phyloP scores from a whole-genome alignment of 2,888 invertebrate genomes.

The Nemotelus nigrinus region DNA sequence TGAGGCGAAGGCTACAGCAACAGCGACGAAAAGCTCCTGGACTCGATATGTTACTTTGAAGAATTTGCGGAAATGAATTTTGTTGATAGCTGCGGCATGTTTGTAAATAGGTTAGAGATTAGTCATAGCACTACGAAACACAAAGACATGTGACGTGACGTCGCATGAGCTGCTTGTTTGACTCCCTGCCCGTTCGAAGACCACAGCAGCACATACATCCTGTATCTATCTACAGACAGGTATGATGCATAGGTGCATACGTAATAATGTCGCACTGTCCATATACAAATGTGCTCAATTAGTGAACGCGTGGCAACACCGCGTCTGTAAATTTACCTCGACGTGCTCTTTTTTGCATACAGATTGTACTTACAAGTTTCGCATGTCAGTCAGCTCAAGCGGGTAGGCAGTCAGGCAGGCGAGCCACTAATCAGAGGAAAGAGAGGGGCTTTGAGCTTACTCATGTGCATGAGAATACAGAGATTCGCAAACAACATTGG shows the following conservation, averaged over 20 bases:
- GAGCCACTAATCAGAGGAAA: too few relatives aligned
- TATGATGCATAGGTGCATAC: too few relatives aligned
- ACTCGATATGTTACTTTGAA: background rate
- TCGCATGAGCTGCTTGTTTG: too few relatives aligned
- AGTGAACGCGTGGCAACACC: slow-evolving; percentile 42
- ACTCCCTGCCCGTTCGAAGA: too few relatives aligned
- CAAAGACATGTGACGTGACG: too few relatives aligned
- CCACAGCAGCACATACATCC: too few relatives aligned
- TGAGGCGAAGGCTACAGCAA: background rate
- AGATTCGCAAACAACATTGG: slow-evolving; percentile 13
- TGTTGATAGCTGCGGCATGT: slow-evolving; percentile 9
- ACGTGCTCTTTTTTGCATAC: slow-evolving; percentile 36
- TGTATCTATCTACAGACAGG: too few relatives aligned
- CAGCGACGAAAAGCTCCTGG: background rate
- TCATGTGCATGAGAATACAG: slow-evolving; percentile 6
- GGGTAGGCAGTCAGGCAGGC: too few relatives aligned
- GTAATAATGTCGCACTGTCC: background rate
- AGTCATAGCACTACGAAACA: background rate
- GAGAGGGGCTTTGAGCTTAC: background rate
- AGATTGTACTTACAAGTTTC: slow-evolving; percentile 14
- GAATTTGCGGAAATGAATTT: slow-evolving; percentile 34
- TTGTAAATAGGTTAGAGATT: slow-evolving; percentile 25
- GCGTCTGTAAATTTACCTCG: slow-evolving; percentile 42
- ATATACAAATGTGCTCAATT: slow-evolving; percentile 9
- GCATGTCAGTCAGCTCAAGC: background rate